Evolutionary conservation across 1,140 invertebrate species (phyloP).

Genomic region (Oppia nitens): DNA sequence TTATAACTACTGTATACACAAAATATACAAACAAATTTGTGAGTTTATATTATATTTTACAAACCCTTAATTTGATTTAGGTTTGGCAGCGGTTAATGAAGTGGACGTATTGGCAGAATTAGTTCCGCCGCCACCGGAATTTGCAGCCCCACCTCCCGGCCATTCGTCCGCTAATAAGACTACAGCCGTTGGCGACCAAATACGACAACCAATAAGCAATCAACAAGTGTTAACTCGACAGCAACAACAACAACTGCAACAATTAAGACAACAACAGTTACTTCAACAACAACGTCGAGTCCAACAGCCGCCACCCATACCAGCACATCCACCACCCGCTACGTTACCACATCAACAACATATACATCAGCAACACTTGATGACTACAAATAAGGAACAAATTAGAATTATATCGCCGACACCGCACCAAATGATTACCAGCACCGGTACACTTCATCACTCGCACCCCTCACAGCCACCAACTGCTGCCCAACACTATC

Average conservation of each 20-base stretch:
- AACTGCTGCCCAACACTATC: not conserved
- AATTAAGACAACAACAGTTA: slow-evolving; percentile 7
- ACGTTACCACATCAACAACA: slow-evolving; percentile 2
- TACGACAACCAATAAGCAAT: not conserved
- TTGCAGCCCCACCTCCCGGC: slow-evolving; percentile 18
- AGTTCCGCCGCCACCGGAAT: slow-evolving; percentile 24
- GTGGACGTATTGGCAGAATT: slow-evolving; percentile 22
- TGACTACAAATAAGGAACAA: not conserved
- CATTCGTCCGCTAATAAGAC: not conserved
- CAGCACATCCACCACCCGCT: not conserved
- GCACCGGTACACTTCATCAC: not conserved
- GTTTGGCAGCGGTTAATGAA: slow-evolving; percentile 21
- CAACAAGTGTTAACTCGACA: slow-evolving; percentile 2
- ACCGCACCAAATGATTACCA: not conserved
- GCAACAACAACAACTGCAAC: slow-evolving; percentile 5
- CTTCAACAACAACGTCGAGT: not conserved
- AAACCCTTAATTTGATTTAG: no score
- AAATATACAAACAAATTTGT: no score
- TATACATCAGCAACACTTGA: not conserved
- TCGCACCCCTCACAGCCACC: no score
- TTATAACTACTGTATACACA: no score
- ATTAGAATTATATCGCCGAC: not conserved
- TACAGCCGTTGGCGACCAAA: not conserved
- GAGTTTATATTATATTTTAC: no score
- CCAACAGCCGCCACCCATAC: not conserved